phyloP scores from a whole-genome alignment of 2,113 vertebrate species.

The Excalfactoria chinensis region DNA sequence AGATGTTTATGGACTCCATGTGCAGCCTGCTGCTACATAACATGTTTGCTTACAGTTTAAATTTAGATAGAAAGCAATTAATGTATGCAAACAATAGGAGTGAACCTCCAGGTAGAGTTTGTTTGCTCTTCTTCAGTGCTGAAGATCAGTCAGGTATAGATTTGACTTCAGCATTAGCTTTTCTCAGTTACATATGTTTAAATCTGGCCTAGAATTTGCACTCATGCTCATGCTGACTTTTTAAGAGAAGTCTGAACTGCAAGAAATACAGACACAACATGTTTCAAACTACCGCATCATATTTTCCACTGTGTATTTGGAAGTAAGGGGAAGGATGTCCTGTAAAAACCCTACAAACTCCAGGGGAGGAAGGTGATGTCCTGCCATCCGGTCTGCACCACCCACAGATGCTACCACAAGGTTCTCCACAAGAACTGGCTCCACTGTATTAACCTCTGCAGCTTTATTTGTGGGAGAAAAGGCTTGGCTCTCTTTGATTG shows the following conservation, averaged over 20 bases:
- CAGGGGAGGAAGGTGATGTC: neutral
- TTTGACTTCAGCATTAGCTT: neutral
- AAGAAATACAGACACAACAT: neutral
- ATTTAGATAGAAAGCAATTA: neutral
- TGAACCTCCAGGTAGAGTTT: neutral
- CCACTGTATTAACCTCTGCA: neutral
- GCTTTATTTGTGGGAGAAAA: neutral
- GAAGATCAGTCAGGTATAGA: neutral
- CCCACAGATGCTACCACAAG: neutral
- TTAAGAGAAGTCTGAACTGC: neutral
- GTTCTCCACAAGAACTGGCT: neutral
- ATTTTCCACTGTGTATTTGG: neutral
- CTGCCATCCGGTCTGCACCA: neutral
- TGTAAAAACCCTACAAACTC: neutral
- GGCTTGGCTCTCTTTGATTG: neutral
- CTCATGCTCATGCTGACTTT: neutral
- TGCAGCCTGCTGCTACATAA: neutral
- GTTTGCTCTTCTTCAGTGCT: neutral
- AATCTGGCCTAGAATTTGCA: neutral
- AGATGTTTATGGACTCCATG: rapidly evolving
- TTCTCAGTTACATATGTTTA: neutral
- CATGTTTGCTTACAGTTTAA: neutral
- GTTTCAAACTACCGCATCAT: neutral
- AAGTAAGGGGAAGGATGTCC: neutral
- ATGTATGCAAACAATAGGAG: neutral